These are phyloP conservation scores for Drosophila funebris DNA, from an alignment of 1,140 invertebrate species.

Conservation along the genomic window DNA sequence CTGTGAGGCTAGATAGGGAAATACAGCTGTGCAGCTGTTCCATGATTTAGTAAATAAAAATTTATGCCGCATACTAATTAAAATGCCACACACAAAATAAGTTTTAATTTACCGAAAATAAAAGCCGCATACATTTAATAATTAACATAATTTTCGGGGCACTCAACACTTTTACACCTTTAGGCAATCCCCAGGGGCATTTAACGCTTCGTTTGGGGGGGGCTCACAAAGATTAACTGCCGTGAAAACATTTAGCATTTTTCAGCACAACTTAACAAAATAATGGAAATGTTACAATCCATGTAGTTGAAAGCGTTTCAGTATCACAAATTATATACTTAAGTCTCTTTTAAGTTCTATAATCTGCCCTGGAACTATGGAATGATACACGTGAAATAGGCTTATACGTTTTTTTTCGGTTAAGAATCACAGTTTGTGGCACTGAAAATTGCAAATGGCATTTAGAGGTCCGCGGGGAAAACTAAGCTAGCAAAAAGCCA, in stretches of 20 bases:
- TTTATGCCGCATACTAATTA: slow-evolving; percentile 69
- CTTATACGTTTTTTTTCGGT: neutral
- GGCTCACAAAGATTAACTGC: slow-evolving; percentile 70
- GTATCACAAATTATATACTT: neutral
- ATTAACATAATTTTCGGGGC: slow-evolving; percentile 73
- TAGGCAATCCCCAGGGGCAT: slow-evolving; percentile 48
- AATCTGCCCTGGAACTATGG: neutral
- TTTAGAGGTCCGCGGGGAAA: slow-evolving; percentile 63
- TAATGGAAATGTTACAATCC: slow-evolving; percentile 11
- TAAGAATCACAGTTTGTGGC: slow-evolving; percentile 4
- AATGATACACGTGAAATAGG: neutral
- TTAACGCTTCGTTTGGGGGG: slow-evolving; percentile 72
- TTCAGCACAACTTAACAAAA: slow-evolving; percentile 28
- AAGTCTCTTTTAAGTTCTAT: neutral
- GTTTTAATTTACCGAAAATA: slow-evolving; percentile 55
- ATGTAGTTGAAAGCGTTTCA: too few species aligned
- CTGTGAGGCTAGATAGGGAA: too few species aligned
- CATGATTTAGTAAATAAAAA: slow-evolving; percentile 69
- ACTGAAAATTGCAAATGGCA: slow-evolving; percentile 63
- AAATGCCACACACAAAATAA: slow-evolving; percentile 75
- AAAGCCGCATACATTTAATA: slow-evolving; percentile 62
- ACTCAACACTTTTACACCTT: slow-evolving; percentile 77
- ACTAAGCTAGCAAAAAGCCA: slow-evolving; percentile 23
- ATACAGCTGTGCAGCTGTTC: too few species aligned
- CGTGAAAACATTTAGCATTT: slow-evolving; percentile 74